Conservation (phyloP, 1,140 invertebrate species). For the Drosophila mojavensis region DNA sequence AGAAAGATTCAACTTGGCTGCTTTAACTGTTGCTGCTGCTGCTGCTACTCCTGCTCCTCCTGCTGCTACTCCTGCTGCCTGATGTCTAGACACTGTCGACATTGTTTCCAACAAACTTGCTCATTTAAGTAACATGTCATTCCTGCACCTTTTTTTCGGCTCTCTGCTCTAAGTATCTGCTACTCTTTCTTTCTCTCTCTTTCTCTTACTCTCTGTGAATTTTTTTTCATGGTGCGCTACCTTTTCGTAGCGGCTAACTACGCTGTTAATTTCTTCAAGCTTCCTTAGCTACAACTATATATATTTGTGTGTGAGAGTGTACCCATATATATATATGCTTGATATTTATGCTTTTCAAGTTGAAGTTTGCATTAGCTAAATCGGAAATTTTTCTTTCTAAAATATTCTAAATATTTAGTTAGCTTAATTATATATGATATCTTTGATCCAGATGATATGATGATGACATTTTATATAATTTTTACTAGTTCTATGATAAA, state of each 20-base stretch:
- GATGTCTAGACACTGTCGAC: slow-evolving; percentile 79
- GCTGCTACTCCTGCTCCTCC: slow-evolving; percentile 38
- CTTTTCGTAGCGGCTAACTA: slow-evolving; percentile 1
- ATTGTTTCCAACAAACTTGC: slow-evolving; percentile 82
- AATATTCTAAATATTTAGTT: too few species aligned
- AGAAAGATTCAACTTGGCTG: slow-evolving; percentile 19
- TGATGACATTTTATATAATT: too few species aligned
- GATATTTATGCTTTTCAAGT: too few species aligned
- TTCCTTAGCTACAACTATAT: background rate
- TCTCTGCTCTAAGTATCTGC: slow-evolving; percentile 23
- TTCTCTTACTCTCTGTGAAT: background rate
- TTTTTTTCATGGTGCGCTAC: background rate
- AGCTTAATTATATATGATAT: too few species aligned
- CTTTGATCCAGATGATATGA: too few species aligned
- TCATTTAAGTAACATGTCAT: slow-evolving; percentile 83
- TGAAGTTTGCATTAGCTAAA: too few species aligned
- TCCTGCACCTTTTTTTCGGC: slow-evolving; percentile 49
- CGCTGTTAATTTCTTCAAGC: slow-evolving; percentile 9
- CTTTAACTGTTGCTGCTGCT: slow-evolving; percentile 42
- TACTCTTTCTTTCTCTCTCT: slow-evolving; percentile 13
- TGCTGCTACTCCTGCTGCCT: slow-evolving; percentile 36
- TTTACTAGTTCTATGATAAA: too few species aligned
- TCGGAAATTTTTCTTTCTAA: too few species aligned
- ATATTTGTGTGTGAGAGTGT: too few species aligned
- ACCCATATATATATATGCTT: too few species aligned